Evolutionary conservation across 2,888 invertebrate species (phyloP).

Genomic region (Nemoura dubitans): DNA sequence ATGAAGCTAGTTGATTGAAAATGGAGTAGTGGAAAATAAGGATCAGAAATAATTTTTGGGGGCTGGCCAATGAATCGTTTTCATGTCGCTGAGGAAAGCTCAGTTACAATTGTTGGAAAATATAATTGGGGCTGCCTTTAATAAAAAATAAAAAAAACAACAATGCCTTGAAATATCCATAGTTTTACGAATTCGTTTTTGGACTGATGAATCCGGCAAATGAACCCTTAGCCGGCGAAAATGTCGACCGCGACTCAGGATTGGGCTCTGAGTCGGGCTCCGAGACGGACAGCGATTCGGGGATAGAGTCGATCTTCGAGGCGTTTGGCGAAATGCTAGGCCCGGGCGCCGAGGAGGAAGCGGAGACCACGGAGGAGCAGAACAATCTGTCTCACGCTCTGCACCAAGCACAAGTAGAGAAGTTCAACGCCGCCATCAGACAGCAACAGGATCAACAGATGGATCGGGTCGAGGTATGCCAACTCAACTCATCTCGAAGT

Average conservation of each 20-base stretch:
- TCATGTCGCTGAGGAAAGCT: too few relatives aligned
- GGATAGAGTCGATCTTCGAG: neutral
- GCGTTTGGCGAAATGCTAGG: neutral
- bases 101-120: too few relatives aligned
- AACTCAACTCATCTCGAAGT: too few relatives aligned
- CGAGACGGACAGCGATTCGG: neutral
- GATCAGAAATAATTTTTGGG: too few relatives aligned
- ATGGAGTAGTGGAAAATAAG: too few relatives aligned
- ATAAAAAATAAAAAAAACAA: too few relatives aligned
- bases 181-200: neutral
- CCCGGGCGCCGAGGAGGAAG: neutral
- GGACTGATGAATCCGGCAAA: neutral
- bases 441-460: constrained; percentile 8
- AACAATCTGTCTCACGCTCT: neutral
- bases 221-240: neutral
- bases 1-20: too few relatives aligned
- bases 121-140: too few relatives aligned
- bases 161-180: neutral
- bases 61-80: too few relatives aligned
- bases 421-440: neutral
- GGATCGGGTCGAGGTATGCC: neutral
- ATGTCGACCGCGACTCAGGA: neutral
- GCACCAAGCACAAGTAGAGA: neutral
- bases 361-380: neutral
- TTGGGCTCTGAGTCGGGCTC: neutral